Conservation (phyloP, 1,140 invertebrate genomes). For the Brachionus calyciflorus region DNA sequence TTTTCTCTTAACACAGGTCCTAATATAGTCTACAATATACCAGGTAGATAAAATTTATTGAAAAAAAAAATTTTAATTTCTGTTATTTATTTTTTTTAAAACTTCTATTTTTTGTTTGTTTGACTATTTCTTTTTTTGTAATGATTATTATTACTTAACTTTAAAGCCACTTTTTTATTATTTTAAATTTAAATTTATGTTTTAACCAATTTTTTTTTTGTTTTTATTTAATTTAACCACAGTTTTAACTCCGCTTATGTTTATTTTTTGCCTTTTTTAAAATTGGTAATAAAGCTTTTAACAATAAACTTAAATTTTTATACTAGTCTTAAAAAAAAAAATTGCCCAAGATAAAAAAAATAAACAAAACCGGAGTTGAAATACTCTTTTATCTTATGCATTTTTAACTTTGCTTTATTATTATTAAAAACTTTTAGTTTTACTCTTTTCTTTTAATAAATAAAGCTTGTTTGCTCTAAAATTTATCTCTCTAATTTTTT, state of each 20-base stretch:
- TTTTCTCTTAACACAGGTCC: slow-evolving; percentile 20
- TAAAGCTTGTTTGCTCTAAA: not conserved
- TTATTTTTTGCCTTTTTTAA: too few relatives aligned
- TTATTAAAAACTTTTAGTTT: not conserved
- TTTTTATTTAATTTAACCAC: too few relatives aligned
- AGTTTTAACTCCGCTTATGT: too few relatives aligned
- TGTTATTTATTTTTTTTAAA: not conserved
- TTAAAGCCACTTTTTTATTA: too few relatives aligned
- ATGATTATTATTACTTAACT: too few relatives aligned
- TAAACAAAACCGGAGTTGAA: not conserved
- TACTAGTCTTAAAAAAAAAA: too few relatives aligned
- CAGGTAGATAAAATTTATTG: not conserved
- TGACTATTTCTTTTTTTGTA: not conserved
- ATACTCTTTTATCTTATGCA: not conserved
- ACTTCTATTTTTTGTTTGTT: not conserved
- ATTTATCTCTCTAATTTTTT: not conserved
- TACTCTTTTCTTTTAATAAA: not conserved
- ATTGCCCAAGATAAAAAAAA: too few relatives aligned
- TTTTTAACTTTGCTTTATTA: not conserved
- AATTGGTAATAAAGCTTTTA: too few relatives aligned
- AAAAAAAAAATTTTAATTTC: not conserved
- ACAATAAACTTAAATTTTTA: too few relatives aligned
- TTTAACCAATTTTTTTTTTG: too few relatives aligned
- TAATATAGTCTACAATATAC: slow-evolving; percentile 37
- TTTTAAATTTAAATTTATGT: too few relatives aligned